Evolutionary conservation across 2,113 vertebrate genomes (phyloP), one percentile per base, ranked within the genome.

Genomic region (Malaclemys terrapin): DNA sequence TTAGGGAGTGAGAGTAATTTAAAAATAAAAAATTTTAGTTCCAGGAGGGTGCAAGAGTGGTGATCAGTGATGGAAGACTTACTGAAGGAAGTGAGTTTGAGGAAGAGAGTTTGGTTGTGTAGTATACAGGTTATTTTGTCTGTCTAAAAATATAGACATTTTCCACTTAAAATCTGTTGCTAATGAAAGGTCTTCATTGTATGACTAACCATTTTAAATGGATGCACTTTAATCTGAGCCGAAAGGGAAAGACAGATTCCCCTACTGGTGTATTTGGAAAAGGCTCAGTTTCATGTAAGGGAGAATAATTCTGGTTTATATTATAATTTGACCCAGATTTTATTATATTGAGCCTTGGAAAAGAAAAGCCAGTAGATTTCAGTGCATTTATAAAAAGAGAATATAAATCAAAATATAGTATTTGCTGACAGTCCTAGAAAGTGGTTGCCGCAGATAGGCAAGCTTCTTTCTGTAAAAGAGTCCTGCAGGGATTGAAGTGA

Each of bases 401-500:
- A 35, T 85, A 29, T 93, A 88, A 78, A 72, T 92, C 89, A 96
- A 89, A 93, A 65, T 85, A 45, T 87, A 82, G 88, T 93, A 52
- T 84, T 16, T 87, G 76, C 88, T 93, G 92, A 94, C 87, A 91
- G 69, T 80, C 80, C 62, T 76, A 75, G 87, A 72, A 82, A 84
- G 90, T 62, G 72, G 93, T 89, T 81, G 89, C 83, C 72, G 12
- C 13, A 78, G 13, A 29, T 17, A 53, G 56, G 89, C 49, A 93
- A 72, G 27, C 69, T 82, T 82, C 87, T 92, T 88, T 57, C n/a
- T 62, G 79, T 92, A 45, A 57, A 29, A 89, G 87, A 80, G 54
- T 88, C 91, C 85, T 95, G 82, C 50, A 85, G 91, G 91, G 94
- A 79, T 62, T 92, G 90, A 91, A 96, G 88, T 87, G 82, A 94